Percentiles rank a stretch among this genome's conserved stretches.
phyloP scores from a whole-genome alignment of 2,888 invertebrate species.

The Stenodema calcarata region DNA sequence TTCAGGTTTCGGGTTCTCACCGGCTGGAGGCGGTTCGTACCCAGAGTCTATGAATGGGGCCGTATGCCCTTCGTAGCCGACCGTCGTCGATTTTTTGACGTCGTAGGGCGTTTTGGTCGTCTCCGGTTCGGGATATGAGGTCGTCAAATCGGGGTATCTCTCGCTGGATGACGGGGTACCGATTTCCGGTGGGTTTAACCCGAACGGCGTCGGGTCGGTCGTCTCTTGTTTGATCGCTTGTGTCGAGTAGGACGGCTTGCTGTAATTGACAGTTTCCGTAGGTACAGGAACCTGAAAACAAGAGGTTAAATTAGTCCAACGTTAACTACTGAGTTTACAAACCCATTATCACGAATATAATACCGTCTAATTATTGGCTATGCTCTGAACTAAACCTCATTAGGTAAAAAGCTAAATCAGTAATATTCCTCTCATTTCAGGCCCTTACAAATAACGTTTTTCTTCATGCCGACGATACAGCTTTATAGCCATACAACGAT shows the following conservation, averaged over 20 bases:
- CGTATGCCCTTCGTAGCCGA: neutral
- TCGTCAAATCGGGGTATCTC: neutral
- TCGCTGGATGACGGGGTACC: neutral
- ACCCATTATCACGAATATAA: no score
- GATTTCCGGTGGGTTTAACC: neutral
- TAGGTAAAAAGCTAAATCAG: no score
- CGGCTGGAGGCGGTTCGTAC: neutral
- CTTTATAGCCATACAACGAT: no score
- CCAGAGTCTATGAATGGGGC: slow-evolving; percentile 33
- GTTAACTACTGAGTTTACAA: no score
- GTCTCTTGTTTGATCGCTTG: neutral
- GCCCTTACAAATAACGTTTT: no score
- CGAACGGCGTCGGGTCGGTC: neutral
- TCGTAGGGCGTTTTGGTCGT: neutral
- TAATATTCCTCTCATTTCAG: no score
- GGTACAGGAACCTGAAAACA: neutral
- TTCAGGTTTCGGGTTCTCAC: slow-evolving; percentile 14
- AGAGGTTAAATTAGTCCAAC: neutral
- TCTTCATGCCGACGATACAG: no score
- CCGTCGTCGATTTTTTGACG: neutral
- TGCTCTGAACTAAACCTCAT: no score
- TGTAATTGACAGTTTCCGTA: neutral
- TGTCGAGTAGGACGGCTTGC: neutral
- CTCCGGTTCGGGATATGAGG: neutral
- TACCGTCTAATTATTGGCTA: no score